A percentile compares a stretch with the other conserved stretches of the same genome.
phyloP scores from a whole-genome alignment of 2,113 vertebrate genomes.

The Balaenoptera acutorostrata region DNA sequence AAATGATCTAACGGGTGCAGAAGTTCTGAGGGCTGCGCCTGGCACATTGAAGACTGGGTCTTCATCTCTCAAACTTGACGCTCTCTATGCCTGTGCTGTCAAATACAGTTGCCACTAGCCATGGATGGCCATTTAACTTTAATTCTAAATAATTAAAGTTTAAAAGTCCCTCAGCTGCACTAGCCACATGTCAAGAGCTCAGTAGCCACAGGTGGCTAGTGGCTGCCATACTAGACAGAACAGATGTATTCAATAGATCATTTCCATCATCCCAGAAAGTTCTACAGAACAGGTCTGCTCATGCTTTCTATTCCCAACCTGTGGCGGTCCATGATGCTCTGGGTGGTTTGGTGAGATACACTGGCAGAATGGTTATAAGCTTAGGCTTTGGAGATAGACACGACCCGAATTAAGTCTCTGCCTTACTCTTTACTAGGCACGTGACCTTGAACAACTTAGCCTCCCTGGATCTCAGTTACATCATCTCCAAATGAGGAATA shows the following conservation, averaged over 20 bases:
- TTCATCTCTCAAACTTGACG: neutral
- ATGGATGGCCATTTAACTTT: neutral
- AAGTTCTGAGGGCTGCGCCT: neutral
- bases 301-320: neutral
- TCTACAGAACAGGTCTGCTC: neutral
- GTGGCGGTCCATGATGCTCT: rapidly evolving
- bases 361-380: neutral
- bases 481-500: neutral
- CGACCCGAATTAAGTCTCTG: neutral
- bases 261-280: neutral
- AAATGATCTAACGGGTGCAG: neutral
- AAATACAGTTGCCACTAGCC: neutral
- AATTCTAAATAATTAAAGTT: neutral
- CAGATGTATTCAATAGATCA: neutral
- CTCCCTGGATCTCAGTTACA: neutral
- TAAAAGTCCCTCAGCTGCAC: neutral
- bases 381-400: neutral
- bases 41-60: neutral
- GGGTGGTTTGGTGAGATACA: neutral
- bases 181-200: neutral
- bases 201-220: too few relatives aligned
- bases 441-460: neutral
- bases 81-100: neutral
- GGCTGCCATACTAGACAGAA: too few relatives aligned
- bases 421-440: neutral